phyloP scores from a whole-genome alignment of 2,888 invertebrate species.

The Calliopum simillimum region DNA sequence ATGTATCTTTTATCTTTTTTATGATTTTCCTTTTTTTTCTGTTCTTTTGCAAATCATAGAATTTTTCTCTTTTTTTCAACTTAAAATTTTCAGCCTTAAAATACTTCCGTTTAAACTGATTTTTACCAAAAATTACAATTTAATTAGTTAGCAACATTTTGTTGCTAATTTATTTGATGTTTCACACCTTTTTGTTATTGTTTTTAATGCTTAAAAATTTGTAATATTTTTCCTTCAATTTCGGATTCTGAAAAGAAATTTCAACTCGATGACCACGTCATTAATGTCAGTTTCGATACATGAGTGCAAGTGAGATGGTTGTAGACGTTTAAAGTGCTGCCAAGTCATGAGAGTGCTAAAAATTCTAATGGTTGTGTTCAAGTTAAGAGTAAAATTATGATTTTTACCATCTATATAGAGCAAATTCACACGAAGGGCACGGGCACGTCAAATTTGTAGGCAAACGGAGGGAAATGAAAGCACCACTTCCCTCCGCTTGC shows the following conservation, averaged over 20 bases:
- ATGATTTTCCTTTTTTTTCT: background rate
- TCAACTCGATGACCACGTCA: conserved; percentile 33
- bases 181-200: background rate
- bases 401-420: too few species aligned
- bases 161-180: background rate
- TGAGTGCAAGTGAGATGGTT: background rate
- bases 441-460: too few species aligned
- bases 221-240: background rate
- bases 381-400: too few species aligned
- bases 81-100: background rate
- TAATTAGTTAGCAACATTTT: conserved; percentile 12
- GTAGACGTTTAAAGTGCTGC: background rate
- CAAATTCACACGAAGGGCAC: too few species aligned
- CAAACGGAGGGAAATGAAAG: too few species aligned
- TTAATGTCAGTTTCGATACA: conserved; percentile 23
- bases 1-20: too few species aligned
- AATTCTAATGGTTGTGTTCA: background rate
- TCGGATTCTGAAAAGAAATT: conserved; percentile 9
- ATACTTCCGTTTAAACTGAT: background rate
- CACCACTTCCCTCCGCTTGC: too few species aligned
- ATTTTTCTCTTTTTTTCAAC: conserved; percentile 14
- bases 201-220: conserved; percentile 1
- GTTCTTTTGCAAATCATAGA: background rate
- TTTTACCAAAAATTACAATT: background rate
- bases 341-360: background rate